Evolutionary conservation across 1,140 invertebrate genomes (phyloP), one percentile per base, ranked within the genome.

Genomic region (Drosophila pectinifera): DNA sequence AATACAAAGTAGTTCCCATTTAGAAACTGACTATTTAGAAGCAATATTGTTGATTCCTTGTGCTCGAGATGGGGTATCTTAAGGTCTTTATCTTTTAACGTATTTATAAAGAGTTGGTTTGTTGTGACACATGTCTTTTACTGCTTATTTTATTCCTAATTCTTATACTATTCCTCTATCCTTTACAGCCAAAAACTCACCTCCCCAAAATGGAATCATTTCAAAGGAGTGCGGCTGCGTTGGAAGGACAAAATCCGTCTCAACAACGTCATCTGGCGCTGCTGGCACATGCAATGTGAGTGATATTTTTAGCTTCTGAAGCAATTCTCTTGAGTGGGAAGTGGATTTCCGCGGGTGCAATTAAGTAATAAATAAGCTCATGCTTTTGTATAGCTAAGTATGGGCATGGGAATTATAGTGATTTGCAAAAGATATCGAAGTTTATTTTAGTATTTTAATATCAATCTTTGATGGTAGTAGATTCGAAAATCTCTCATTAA

Each of bases 221-320:
- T 99, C 94, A 98, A 99, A 94, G 99, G 99, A 56, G 96, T 99
- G 77, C 96, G 98, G 84, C 93, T 99, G 56, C 95, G 97, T 81
- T 98, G 98, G 96, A 99, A 99, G 92, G 98, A 99, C 93, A 99
- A 99, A 94, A 99, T 99, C 82, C 95, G 99, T 79, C 93, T 99
- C 61, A 99, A 99, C 94, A 99, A 99, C 93, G 98, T 99, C 61
- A 99, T 99, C 89, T 99, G 99, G 99, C 95, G 99, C 92, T 99
- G 98, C 92, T 99, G 99, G 98, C 98, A 99, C 93, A 98, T 99
- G 97, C 99, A 99, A 93, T 99, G 98, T 99, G 94, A 96, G 96
- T 95, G 74, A 48, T 28, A 34, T 34, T 59, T 42, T 45, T 59
- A 59, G 11, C 7, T 11, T 5, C 16, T 51, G 28, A 36, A 51